Evolutionary conservation across 53 echinoderm and acorn worm genomes (phyloP).

Genomic region (Actinopyga echinites): DNA sequence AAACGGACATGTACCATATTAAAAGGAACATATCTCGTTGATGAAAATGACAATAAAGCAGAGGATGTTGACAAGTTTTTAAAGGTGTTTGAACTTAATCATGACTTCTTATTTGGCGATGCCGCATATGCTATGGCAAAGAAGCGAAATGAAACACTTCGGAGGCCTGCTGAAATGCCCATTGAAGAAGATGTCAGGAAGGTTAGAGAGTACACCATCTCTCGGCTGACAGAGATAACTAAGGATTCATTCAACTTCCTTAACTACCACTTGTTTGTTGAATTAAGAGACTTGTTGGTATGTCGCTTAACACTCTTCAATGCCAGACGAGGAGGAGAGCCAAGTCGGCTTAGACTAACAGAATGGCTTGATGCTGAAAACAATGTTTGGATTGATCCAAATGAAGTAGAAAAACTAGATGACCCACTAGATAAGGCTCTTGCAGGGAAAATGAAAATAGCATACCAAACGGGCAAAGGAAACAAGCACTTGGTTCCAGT

Average conservation of each 20-base stretch:
- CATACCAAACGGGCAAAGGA: slow-evolving; percentile 71
- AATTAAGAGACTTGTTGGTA: slow-evolving; percentile 52
- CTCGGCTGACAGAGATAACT: background rate
- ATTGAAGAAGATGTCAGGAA: slow-evolving; percentile 57
- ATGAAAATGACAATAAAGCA: slow-evolving; percentile 43
- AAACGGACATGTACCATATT: slow-evolving; percentile 32
- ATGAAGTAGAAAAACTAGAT: slow-evolving; percentile 24
- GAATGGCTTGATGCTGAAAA: slow-evolving; percentile 40
- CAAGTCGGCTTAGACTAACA: slow-evolving; percentile 20
- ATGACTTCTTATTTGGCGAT: slow-evolving; percentile 63
- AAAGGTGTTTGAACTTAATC: slow-evolving; percentile 52
- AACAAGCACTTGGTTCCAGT: slow-evolving; percentile 57
- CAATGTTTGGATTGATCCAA: slow-evolving; percentile 25
- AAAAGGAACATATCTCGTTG: slow-evolving; percentile 41
- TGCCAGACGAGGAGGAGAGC: slow-evolving; percentile 50
- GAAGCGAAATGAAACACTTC: slow-evolving; percentile 42
- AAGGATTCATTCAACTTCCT: background rate
- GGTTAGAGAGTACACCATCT: background rate
- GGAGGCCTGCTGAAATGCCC: slow-evolving; percentile 59
- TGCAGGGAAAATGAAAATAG: slow-evolving; percentile 48
- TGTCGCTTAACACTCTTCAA: slow-evolving; percentile 36
- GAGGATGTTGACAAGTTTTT: slow-evolving; percentile 67
- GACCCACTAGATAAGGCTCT: slow-evolving; percentile 39
- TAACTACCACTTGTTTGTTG: slow-evolving; percentile 15
- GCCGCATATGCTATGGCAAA: slow-evolving; percentile 61